Conservation (phyloP, 2,888 invertebrate species). For the Mythimna loreyi region DNA sequence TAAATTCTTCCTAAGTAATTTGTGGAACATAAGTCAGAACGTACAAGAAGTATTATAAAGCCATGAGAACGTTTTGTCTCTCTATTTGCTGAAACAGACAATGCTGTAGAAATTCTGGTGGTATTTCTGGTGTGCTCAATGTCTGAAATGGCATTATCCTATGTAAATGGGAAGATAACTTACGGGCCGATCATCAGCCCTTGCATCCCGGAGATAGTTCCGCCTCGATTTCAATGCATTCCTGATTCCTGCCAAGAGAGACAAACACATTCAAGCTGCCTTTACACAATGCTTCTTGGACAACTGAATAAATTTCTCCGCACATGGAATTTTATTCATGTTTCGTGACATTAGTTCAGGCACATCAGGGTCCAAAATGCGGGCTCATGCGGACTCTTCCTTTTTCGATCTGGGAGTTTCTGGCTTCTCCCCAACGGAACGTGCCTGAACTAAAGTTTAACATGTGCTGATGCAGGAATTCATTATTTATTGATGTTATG, state of each 20-base stretch:
- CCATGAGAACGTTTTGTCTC: conserved; percentile 18
- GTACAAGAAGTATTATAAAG: conserved; percentile 38
- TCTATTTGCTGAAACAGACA: background rate
- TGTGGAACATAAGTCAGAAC: conserved; percentile 36
- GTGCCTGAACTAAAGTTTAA: conserved; percentile 33
- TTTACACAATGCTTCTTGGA: conserved; percentile 34
- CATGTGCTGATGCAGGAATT: conserved; percentile 25
- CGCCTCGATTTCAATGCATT: conserved; percentile 2
- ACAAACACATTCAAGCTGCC: conserved; percentile 22
- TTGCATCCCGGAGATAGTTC: background rate
- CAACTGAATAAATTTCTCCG: conserved; percentile 29
- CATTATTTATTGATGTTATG: conserved; percentile 30
- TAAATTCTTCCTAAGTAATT: conserved; percentile 4
- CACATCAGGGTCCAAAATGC: background rate
- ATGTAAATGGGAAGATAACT: background rate
- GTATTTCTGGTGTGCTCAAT: background rate
- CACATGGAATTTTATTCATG: conserved; percentile 23
- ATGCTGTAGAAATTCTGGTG: background rate
- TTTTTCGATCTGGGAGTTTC: conserved; percentile 22
- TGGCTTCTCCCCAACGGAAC: conserved; percentile 29
- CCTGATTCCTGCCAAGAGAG: conserved; percentile 1
- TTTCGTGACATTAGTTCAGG: conserved; percentile 34
- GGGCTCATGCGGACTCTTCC: background rate
- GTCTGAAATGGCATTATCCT: background rate
- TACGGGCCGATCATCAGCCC: background rate